Conservation (phyloP, 2,113 vertebrate genomes). For the Hoplias malabaricus region DNA sequence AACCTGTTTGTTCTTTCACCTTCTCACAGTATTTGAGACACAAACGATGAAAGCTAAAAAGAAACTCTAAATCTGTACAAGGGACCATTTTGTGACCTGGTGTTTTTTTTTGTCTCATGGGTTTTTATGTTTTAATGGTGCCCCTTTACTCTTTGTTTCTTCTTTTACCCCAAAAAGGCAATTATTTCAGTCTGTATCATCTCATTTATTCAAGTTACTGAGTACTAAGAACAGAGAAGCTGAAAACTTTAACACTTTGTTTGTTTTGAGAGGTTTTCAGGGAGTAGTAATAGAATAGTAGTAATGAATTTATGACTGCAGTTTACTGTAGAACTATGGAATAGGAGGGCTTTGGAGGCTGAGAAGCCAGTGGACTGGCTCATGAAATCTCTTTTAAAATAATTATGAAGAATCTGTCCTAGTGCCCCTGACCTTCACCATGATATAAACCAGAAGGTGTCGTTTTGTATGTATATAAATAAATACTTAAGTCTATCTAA, state of each 20-base stretch:
- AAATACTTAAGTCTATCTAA: slow-evolving; percentile 74
- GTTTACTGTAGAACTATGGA: slow-evolving; percentile 25
- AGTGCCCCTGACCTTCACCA: slow-evolving; percentile 70
- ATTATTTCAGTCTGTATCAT: slow-evolving; percentile 46
- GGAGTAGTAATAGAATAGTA: slow-evolving; percentile 4
- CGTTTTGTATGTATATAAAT: slow-evolving; percentile 83
- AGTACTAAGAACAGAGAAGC: slow-evolving; percentile 30
- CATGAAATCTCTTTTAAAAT: slow-evolving; percentile 31
- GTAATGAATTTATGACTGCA: slow-evolving; percentile 18
- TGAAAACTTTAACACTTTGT: slow-evolving; percentile 23
- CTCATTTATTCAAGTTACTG: slow-evolving; percentile 66
- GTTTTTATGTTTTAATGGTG: slow-evolving; percentile 16
- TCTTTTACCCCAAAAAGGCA: slow-evolving; percentile 6
- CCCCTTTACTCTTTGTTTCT: slow-evolving; percentile 29
- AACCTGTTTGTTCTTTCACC: slow-evolving; percentile 1
- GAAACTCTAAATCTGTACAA: slow-evolving; percentile 19
- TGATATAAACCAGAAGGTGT: slow-evolving; percentile 79
- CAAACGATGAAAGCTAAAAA: not conserved
- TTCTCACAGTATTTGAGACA: slow-evolving; percentile 5
- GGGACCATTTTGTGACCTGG: slow-evolving; percentile 50
- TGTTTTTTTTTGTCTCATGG: slow-evolving; percentile 32
- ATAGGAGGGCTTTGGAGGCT: slow-evolving; percentile 24
- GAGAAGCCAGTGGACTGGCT: slow-evolving; percentile 30
- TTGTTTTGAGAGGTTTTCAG: slow-evolving; percentile 28
- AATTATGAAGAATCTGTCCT: slow-evolving; percentile 29